Evolutionary conservation across 2,113 vertebrate species (phyloP).

Genomic region (Ptilonorhynchus violaceus): DNA sequence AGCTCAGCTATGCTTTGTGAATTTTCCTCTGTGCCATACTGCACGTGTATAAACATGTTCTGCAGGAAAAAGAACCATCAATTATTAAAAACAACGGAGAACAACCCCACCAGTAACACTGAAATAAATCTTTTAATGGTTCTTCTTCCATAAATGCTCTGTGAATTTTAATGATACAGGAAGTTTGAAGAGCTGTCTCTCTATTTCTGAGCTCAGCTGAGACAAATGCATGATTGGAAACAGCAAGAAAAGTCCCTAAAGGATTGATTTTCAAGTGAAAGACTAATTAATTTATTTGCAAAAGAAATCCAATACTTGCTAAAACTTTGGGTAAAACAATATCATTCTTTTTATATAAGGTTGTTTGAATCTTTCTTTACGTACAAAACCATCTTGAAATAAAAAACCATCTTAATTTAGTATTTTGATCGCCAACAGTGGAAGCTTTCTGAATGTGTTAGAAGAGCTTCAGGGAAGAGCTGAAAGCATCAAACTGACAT

Average conservation of each 20-base stretch:
- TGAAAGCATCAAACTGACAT: background rate
- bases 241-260: background rate
- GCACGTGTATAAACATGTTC: background rate
- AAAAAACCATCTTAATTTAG: background rate
- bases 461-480: background rate
- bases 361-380: background rate
- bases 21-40: background rate
- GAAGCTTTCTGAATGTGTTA: background rate
- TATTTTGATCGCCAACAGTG: background rate
- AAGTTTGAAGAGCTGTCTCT: background rate
- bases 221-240: background rate
- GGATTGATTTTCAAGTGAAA: background rate
- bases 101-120: background rate
- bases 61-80: background rate
- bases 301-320: background rate
- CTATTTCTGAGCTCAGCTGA: background rate
- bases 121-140: constrained; percentile 15
- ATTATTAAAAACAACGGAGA: background rate
- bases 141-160: background rate
- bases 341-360: background rate
- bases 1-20: background rate
- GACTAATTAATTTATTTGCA: background rate
- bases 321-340: background rate
- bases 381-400: background rate
- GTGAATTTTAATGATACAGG: constrained; percentile 3